These are phyloP conservation scores for Vireo griseus DNA, from an alignment of 2,797 vertebrate genomes.

Conservation along the genomic window DNA sequence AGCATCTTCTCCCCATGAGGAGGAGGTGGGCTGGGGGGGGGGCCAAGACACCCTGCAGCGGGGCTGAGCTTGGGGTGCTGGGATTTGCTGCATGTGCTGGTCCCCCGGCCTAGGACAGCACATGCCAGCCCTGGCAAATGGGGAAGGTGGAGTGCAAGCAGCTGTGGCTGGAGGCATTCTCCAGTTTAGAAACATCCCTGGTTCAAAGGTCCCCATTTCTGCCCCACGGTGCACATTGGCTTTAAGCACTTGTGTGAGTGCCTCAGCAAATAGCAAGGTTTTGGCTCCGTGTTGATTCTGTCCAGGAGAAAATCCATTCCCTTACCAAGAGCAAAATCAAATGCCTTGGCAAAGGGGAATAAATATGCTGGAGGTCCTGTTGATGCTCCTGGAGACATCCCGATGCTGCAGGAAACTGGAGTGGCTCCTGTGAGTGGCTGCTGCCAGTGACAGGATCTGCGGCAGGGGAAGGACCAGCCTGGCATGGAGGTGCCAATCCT, in stretches of 20 bases:
- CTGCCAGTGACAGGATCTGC: not conserved
- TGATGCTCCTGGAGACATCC: not conserved
- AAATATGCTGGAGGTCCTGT: not conserved
- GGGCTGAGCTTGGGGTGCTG: fast-evolving
- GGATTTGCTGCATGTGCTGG: fast-evolving
- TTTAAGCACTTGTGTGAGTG: not conserved
- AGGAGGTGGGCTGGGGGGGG: not conserved
- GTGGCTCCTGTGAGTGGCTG: fast-evolving
- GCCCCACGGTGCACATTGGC: fast-evolving
- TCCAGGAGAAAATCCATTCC: not conserved
- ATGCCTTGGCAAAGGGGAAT: not conserved
- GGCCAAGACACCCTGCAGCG: fast-evolving
- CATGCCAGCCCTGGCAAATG: fast-evolving
- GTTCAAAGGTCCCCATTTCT: not conserved
- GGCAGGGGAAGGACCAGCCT: not conserved
- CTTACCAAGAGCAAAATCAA: not conserved
- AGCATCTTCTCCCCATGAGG: fast-evolving
- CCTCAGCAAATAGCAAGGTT: not conserved
- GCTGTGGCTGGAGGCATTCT: not conserved
- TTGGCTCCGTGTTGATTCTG: fast-evolving
- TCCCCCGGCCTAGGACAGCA: not conserved
- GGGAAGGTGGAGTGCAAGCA: not conserved
- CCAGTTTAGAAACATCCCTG: not conserved
- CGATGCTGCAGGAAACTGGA: not conserved
- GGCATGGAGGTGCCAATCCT: not conserved